Percentiles rank a stretch among this genome's conserved stretches.
Evolutionary conservation across 1,140 invertebrate species (phyloP).

Genomic region (Atta texana): DNA sequence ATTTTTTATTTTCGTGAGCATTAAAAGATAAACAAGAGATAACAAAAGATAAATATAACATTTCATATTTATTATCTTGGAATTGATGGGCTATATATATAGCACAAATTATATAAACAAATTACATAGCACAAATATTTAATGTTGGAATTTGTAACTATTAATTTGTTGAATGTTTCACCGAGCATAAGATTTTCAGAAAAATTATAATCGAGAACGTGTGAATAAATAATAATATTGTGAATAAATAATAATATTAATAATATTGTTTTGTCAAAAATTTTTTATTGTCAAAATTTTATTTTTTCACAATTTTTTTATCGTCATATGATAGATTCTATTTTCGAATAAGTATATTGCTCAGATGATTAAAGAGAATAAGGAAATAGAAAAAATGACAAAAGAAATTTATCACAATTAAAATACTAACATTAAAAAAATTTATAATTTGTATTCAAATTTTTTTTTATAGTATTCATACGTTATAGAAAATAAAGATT

Average conservation of each 20-base stretch:
- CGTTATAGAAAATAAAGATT: not conserved
- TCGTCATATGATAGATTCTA: not conserved
- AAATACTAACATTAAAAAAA: not conserved
- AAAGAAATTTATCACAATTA: not conserved
- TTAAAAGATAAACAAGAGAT: constrained; percentile 26
- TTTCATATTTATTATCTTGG: not conserved
- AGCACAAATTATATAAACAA: not conserved
- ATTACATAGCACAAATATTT: not conserved
- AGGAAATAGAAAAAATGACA: not conserved
- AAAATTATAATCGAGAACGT: not conserved
- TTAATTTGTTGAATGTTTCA: not conserved
- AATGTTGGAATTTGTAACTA: not conserved
- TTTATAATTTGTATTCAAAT: not conserved
- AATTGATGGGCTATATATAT: not conserved
- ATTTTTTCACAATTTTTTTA: not conserved
- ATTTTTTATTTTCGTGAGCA: constrained; percentile 7
- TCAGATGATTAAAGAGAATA: not conserved
- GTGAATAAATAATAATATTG: not conserved
- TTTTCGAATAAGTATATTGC: not conserved
- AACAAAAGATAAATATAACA: constrained; percentile 3
- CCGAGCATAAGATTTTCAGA: not conserved
- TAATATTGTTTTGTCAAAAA: not conserved
- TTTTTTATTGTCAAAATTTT: not conserved
- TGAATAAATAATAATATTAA: not conserved
- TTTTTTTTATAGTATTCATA: not conserved